Percentiles rank a stretch among this genome's conserved stretches.
These are phyloP conservation scores for Steinernema carpocapsae DNA, from an alignment of 2,888 invertebrate genomes.

Conservation along the genomic window DNA sequence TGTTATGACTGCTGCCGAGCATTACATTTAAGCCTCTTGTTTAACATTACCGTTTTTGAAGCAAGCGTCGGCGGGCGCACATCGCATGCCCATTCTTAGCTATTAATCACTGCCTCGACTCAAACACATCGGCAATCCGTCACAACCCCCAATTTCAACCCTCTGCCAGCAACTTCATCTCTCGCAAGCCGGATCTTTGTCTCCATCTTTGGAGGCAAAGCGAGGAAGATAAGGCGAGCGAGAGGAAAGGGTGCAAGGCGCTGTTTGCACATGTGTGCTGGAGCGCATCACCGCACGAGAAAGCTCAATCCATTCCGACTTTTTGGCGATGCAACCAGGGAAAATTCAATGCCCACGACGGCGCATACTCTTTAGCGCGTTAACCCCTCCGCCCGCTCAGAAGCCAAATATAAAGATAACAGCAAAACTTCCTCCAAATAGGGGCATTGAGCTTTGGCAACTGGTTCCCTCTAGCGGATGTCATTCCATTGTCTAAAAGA, in stretches of 20 bases:
- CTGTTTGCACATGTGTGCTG: conserved; percentile 30
- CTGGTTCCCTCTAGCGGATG: conserved; percentile 30
- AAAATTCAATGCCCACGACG: neutral
- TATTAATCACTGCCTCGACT: conserved; percentile 31
- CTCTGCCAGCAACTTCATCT: conserved; percentile 33
- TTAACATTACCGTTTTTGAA: conserved; percentile 9
- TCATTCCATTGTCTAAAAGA: neutral
- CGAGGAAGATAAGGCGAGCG: neutral
- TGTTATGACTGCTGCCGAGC: too few species aligned
- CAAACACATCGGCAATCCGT: conserved; percentile 30
- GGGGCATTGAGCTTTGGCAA: conserved; percentile 27
- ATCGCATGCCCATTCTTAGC: conserved; percentile 22
- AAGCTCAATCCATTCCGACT: conserved; percentile 19
- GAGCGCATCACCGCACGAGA: conserved; percentile 5
- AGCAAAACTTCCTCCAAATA: conserved; percentile 28
- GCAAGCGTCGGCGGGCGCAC: neutral
- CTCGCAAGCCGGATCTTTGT: conserved; percentile 33
- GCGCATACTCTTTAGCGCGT: neutral
- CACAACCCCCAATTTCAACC: conserved; percentile 29
- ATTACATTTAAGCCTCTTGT: neutral
- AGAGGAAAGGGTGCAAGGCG: conserved; percentile 16
- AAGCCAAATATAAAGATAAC: conserved; percentile 25
- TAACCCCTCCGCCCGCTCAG: conserved; percentile 9
- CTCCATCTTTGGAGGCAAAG: conserved; percentile 18
- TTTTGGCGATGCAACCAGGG: conserved; percentile 5